A percentile compares a stretch with the other conserved stretches of the same genome.
Evolutionary conservation across 1,140 invertebrate genomes (phyloP).

Genomic region (Nylanderia fulva): DNA sequence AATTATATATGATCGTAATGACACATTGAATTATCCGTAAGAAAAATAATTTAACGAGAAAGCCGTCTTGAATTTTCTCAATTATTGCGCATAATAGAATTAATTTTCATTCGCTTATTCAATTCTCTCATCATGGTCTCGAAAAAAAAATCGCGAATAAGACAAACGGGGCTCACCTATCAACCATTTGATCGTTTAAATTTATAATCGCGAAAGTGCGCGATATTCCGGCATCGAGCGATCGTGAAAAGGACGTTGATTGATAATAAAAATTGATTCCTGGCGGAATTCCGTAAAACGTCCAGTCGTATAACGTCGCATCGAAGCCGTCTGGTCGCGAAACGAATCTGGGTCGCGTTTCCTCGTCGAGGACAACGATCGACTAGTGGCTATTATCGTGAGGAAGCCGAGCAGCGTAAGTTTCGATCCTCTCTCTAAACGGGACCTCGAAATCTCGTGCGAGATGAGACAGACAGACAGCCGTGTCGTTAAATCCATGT

Average conservation of each 20-base stretch:
- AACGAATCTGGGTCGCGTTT: constrained; percentile 64
- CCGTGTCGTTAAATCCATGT: constrained; percentile 9
- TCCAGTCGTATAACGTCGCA: background rate
- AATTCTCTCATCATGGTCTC: background rate
- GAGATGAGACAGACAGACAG: background rate
- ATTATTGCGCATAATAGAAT: no score
- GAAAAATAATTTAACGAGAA: no score
- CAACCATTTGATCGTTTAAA: background rate
- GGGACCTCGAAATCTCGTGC: constrained; percentile 43
- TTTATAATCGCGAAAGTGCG: constrained; percentile 11
- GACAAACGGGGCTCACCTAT: background rate
- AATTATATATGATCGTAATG: no score
- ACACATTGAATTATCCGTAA: no score
- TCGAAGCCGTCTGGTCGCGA: constrained; percentile 33
- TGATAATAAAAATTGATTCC: constrained; percentile 43
- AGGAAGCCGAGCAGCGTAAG: constrained; percentile 21
- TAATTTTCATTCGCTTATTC: background rate
- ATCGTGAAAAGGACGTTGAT: constrained; percentile 14
- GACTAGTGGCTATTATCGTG: constrained; percentile 60
- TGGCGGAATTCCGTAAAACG: background rate
- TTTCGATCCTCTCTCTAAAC: constrained; percentile 19
- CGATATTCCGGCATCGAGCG: background rate
- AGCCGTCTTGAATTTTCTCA: no score
- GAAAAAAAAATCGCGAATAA: no score
- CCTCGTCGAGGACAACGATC: constrained; percentile 36